Evolutionary conservation across 1,140 invertebrate genomes (phyloP).

Genomic region (Lasioglossum baleicum): DNA sequence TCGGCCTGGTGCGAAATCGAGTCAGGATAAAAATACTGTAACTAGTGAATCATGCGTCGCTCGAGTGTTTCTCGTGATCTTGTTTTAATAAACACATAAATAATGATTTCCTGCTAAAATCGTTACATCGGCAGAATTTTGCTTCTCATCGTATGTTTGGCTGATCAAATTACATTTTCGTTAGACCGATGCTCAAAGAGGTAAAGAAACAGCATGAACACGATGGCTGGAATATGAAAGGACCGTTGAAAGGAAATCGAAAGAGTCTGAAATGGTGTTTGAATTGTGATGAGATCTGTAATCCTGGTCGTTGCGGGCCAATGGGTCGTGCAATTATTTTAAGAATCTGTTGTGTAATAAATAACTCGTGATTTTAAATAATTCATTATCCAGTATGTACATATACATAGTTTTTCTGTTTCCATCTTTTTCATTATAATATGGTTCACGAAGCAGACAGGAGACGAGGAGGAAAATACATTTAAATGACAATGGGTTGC

Average conservation of each 20-base stretch:
- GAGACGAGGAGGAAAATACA: slow-evolving; percentile 29
- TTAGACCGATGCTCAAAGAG: slow-evolving; percentile 5
- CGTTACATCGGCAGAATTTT: no score
- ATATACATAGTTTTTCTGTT: slow-evolving; percentile 5
- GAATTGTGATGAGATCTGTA: slow-evolving; percentile 28
- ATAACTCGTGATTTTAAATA: slow-evolving; percentile 38
- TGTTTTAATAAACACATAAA: no score
- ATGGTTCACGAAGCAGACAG: not conserved
- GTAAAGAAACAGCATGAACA: not conserved
- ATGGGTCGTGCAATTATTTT: slow-evolving; percentile 37
- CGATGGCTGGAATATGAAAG: not conserved
- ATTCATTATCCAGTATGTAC: slow-evolving; percentile 17
- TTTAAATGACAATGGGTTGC: slow-evolving; percentile 29
- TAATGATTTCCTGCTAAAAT: no score
- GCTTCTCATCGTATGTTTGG: not conserved
- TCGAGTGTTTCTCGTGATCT: no score
- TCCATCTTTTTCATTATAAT: not conserved
- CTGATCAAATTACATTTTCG: not conserved
- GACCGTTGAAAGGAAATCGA: not conserved
- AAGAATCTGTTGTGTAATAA: slow-evolving; percentile 49
- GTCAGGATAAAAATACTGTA: no score
- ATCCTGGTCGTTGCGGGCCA: slow-evolving; percentile 23
- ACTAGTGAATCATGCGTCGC: no score
- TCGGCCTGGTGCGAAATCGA: no score
- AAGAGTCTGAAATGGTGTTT: slow-evolving; percentile 10